Evolutionary conservation across 30 jellyfish, hydroid and myxozoan genomes (phyloP), one percentile per base, ranked within the genome.

Genomic region (Rhopilema esculentum): DNA sequence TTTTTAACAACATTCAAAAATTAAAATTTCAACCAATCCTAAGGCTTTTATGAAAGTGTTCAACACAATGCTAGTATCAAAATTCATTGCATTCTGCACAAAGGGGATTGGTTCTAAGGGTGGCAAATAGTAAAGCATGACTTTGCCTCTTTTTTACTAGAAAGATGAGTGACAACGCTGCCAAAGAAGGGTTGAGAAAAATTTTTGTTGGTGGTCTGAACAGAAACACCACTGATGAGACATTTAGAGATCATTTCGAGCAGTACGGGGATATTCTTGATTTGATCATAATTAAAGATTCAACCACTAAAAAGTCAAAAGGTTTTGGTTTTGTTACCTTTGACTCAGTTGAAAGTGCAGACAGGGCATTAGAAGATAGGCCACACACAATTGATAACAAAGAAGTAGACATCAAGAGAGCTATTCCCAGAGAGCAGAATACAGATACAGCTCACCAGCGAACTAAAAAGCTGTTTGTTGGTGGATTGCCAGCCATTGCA

Each of bases 321-420:
- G 98, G 98, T 2, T 93, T 93, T 85, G 98, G 98, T 7, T 93
- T 93, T 72, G 88, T 93, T 1, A 91, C 97, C 1, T 93, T 50
- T 88, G 91, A 82, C 26, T 31, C 64, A 49, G 80, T 84, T 19
- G 89, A 72, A 27, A 92, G 69, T 24, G 98, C 88, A 8, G 98
- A 84, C 68, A 81, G n/a, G 16, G 98, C 93, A 15, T 57, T 93
- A 23, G 72, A 64, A 16, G 74, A 75, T 7, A 65, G 97, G 31
- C 98, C 98, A 18, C 97, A 88, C 72, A 73, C 40, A 16, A 21
- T 89, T 62, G 97, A 88, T 75, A 97, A 97, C 8, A 72, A 73
- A 49, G 83, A 77, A 1, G 93, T 93, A 9, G 98, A 93, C 33
- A 79, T 89, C 0, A 93, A 93, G 82, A 81, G 98, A 62, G 98